Percentiles rank a stretch among this genome's conserved stretches.
phyloP scores from a whole-genome alignment of 2,797 vertebrate species.

The Nannoperca obscura region DNA sequence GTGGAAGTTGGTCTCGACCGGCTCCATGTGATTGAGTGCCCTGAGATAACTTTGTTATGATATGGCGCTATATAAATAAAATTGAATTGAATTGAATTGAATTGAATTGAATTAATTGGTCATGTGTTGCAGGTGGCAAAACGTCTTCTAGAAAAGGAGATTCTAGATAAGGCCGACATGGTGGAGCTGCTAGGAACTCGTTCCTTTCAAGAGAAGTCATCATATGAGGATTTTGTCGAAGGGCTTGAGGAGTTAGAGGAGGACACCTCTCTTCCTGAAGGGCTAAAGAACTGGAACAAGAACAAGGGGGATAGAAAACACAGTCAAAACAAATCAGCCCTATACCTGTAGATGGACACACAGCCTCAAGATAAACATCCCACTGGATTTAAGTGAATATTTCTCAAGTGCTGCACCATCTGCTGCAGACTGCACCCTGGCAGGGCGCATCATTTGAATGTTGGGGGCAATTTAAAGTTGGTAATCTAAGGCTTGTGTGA shows the following conservation, averaged over 20 bases:
- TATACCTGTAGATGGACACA: conserved; percentile 58
- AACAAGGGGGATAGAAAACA: conserved; percentile 84
- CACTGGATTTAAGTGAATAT: conserved; percentile 13
- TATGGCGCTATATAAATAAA: too few relatives aligned
- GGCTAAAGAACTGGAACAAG: conserved; percentile 92
- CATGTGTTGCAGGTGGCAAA: conserved; percentile 90
- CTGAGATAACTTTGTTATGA: too few relatives aligned
- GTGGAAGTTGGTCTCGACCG: too few relatives aligned
- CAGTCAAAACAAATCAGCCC: conserved; percentile 44
- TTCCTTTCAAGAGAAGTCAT: conserved; percentile 92
- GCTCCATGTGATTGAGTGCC: too few relatives aligned
- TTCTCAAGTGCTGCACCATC: neutral
- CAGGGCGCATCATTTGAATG: neutral
- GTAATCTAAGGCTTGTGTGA: conserved; percentile 6
- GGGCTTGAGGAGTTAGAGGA: conserved; percentile 91
- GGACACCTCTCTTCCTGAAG: conserved; percentile 90
- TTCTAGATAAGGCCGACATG: conserved; percentile 93
- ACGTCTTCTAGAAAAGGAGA: conserved; percentile 92
- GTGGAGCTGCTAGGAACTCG: conserved; percentile 91
- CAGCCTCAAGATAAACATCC: neutral
- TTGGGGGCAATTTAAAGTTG: neutral
- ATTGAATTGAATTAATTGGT: too few relatives aligned
- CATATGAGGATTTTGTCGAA: conserved; percentile 94
- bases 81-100: too few relatives aligned
- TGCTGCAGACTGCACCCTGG: conserved; percentile 12